Evolutionary conservation across 2,888 invertebrate species (phyloP), one percentile per base, ranked within the genome.

Genomic region (Eupithecia insigniata): DNA sequence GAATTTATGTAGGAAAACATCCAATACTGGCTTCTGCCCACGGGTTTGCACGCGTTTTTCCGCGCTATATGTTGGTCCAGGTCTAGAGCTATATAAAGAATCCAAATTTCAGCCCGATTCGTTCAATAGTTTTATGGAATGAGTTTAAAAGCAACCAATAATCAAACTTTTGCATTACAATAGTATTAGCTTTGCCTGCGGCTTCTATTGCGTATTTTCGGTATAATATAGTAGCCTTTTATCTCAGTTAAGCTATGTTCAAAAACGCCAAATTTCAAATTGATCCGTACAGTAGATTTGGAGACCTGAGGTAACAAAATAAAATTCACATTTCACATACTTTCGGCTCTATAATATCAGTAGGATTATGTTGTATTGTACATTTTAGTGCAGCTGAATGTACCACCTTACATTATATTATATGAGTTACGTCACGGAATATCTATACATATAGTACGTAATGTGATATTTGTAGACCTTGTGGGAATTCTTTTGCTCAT

Each of bases 401-500:
- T 55, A 26, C 22, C 22, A 4, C 1, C 55, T 26, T 26, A 5
- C 22, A n/a, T n/a, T 10, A 7, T 22, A 1, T 55, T 26, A 12
- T 18, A 58, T 43, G 16, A 43, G 16, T 39, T 16, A 39, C 18
- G 51, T 2, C n/a, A n/a, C n/a, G n/a, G n/a, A n/a, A n/a, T n/a
- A n/a, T n/a, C n/a, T n/a, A n/a, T n/a, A n/a, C n/a, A n/a, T n/a
- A n/a, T n/a, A n/a, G n/a, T n/a, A n/a, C n/a, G 3, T 30, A 34
- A 61, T 39, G 55, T 55, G 55, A 26, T 55, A 55, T 55, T 55
- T 55, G 12, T 26, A 55, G 26, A 55, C 55, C 55, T 26, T 26
- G 55, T 12, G 55, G 55, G 55, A 55, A 60, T 60, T 60, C 30
- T 60, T 10, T 34, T 64, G 36, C 39, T 67, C 64, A 64, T 30